Percentiles rank a stretch among this genome's conserved stretches.
Conservation (phyloP, 2,113 vertebrate genomes). For the Etheostoma cragini region DNA sequence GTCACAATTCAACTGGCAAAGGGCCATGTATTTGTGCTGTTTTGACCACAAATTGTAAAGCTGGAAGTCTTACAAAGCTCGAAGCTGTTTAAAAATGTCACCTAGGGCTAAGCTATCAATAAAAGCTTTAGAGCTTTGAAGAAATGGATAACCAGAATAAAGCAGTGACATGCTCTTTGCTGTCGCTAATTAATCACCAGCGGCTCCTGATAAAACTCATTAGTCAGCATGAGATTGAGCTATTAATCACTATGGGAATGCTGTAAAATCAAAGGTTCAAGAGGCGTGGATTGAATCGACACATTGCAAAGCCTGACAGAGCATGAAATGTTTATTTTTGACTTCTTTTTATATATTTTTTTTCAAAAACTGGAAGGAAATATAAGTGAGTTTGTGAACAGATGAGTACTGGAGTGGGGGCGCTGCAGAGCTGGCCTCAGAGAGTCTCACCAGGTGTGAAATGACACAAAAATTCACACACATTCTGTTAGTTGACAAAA, state of each 20-base stretch:
- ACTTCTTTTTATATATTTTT: not conserved
- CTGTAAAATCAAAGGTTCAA: slow-evolving; percentile 57
- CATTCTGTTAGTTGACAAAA: not conserved
- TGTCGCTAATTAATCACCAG: slow-evolving; percentile 82
- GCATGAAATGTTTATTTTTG: slow-evolving; percentile 12
- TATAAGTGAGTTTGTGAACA: slow-evolving; percentile 15
- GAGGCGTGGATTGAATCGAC: slow-evolving; percentile 41
- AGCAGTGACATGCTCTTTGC: slow-evolving; percentile 70
- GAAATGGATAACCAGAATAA: slow-evolving; percentile 63
- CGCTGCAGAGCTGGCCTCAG: too few relatives aligned
- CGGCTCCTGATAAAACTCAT: slow-evolving; percentile 80
- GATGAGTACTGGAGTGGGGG: not conserved
- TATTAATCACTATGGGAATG: slow-evolving; percentile 75
- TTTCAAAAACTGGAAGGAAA: slow-evolving; percentile 4
- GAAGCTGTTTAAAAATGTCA: slow-evolving; percentile 51
- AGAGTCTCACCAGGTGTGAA: not conserved
- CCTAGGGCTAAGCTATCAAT: slow-evolving; percentile 57
- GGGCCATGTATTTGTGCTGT: slow-evolving; percentile 14
- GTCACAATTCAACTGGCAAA: slow-evolving; percentile 11
- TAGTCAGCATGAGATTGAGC: slow-evolving; percentile 74
- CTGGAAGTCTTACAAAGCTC: slow-evolving; percentile 35
- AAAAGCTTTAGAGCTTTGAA: slow-evolving; percentile 47
- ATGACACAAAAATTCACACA: not conserved
- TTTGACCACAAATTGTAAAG: slow-evolving; percentile 30
- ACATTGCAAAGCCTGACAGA: slow-evolving; percentile 22